phyloP scores from a whole-genome alignment of 1,140 invertebrate species.

The Aphidius gifuensis region DNA sequence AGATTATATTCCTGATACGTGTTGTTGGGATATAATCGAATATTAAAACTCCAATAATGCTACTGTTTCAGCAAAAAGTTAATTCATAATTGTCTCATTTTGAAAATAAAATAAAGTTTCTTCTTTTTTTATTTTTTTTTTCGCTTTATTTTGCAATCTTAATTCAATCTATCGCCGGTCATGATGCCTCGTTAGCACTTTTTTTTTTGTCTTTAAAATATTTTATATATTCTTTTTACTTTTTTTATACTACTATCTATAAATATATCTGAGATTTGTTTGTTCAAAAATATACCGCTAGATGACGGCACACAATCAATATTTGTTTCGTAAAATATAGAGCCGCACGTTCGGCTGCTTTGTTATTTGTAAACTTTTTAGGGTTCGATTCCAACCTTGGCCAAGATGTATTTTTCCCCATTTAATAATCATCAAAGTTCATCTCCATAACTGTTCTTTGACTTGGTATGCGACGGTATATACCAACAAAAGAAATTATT shows the following conservation, averaged over 20 bases:
- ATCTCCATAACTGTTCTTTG: not conserved
- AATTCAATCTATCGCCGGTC: conserved; percentile 55
- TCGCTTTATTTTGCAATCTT: conserved; percentile 51
- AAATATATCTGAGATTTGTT: not conserved
- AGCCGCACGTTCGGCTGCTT: too few species aligned
- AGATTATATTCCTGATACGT: conserved; percentile 32
- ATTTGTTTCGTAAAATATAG: not conserved
- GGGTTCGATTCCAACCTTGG: too few species aligned
- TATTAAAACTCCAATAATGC: conserved; percentile 49
- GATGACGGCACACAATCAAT: conserved; percentile 7
- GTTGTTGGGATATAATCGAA: conserved; percentile 52
- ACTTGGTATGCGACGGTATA: not conserved
- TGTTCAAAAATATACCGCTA: not conserved
- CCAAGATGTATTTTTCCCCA: too few species aligned
- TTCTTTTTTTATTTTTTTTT: conserved; percentile 47
- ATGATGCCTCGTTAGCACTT: conserved; percentile 42
- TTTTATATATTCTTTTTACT: not conserved
- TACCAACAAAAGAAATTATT: not conserved
- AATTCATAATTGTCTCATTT: conserved; percentile 56
- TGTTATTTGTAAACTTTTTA: too few species aligned
- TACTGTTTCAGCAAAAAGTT: conserved; percentile 45
- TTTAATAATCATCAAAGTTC: too few species aligned
- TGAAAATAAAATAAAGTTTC: conserved; percentile 42
- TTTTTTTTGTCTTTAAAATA: not conserved
- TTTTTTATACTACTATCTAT: conserved; percentile 10